Evolutionary conservation across 1,140 invertebrate genomes (phyloP).

Genomic region (Lucilia cuprina): DNA sequence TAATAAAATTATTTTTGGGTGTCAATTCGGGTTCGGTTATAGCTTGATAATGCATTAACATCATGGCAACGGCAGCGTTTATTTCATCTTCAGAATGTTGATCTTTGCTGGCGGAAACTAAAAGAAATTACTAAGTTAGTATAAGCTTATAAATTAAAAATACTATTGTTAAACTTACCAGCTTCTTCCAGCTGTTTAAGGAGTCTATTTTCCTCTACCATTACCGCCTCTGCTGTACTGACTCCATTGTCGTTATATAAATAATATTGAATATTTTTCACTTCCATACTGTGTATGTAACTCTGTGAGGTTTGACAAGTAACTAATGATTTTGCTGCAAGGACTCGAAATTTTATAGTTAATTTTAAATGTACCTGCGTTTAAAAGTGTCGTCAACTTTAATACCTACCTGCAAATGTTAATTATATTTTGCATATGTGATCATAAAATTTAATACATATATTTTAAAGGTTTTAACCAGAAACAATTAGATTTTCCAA

Average conservation of each 20-base stretch:
- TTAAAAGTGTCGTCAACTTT: neutral
- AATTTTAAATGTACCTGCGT: neutral
- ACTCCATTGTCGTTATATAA: neutral
- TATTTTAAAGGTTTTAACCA: too few species aligned
- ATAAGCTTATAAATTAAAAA: too few species aligned
- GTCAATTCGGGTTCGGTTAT: slow-evolving; percentile 20
- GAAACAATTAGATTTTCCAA: too few species aligned
- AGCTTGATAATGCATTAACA: slow-evolving; percentile 52
- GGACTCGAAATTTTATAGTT: neutral
- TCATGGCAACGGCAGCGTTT: slow-evolving; percentile 49
- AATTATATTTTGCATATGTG: too few species aligned
- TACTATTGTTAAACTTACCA: neutral
- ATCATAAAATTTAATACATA: too few species aligned
- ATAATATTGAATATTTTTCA: neutral
- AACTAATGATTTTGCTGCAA: neutral
- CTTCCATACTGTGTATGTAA: neutral
- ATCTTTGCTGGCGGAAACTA: neutral
- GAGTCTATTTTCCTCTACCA: neutral
- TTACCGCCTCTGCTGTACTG: neutral
- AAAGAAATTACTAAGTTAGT: too few species aligned
- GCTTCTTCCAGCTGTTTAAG: neutral
- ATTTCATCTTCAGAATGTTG: slow-evolving; percentile 36
- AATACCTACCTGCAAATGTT: too few species aligned
- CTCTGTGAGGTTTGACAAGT: neutral
- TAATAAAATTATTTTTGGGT: neutral